Percentiles rank a stretch among this genome's conserved stretches.
Conservation (phyloP, 2,888 invertebrate genomes). For the Aleiodes testaceus region DNA sequence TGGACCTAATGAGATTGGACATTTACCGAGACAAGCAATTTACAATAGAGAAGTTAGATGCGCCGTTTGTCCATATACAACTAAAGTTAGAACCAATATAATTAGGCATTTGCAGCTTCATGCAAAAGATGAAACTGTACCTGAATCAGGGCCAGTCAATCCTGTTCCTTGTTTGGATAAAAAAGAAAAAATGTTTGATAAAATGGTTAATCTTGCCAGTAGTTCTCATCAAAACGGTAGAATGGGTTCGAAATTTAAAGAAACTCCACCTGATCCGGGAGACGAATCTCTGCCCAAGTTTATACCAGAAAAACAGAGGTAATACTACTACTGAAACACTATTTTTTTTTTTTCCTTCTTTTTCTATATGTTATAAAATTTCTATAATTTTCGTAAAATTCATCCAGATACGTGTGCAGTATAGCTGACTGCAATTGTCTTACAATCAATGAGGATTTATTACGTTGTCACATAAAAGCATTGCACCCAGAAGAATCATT, state of each 20-base stretch:
- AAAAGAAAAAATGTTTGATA: constrained; percentile 87
- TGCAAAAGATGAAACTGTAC: constrained; percentile 76
- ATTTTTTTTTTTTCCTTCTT: too few species aligned
- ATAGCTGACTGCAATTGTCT: constrained; percentile 81
- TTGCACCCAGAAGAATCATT: constrained; percentile 78
- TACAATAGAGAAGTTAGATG: constrained; percentile 79
- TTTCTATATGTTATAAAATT: too few species aligned
- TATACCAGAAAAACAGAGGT: constrained; percentile 69
- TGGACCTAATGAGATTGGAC: constrained; percentile 78
- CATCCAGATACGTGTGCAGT: constrained; percentile 81
- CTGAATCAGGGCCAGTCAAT: constrained; percentile 83
- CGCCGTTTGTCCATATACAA: constrained; percentile 80
- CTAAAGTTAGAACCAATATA: constrained; percentile 83
- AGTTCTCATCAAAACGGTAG: constrained; percentile 76
- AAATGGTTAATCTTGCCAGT: constrained; percentile 88
- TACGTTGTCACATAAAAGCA: constrained; percentile 82
- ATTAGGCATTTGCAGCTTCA: constrained; percentile 82
- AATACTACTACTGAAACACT: background rate
- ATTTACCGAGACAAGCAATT: constrained; percentile 80
- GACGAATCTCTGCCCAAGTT: constrained; percentile 66
- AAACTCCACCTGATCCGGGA: constrained; percentile 50
- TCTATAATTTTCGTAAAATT: background rate
- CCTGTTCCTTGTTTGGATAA: constrained; percentile 86
- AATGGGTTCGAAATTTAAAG: constrained; percentile 68
- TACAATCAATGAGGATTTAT: constrained; percentile 81